Conservation (phyloP, 2,888 invertebrate species). For the Lomographa bimaculata region DNA sequence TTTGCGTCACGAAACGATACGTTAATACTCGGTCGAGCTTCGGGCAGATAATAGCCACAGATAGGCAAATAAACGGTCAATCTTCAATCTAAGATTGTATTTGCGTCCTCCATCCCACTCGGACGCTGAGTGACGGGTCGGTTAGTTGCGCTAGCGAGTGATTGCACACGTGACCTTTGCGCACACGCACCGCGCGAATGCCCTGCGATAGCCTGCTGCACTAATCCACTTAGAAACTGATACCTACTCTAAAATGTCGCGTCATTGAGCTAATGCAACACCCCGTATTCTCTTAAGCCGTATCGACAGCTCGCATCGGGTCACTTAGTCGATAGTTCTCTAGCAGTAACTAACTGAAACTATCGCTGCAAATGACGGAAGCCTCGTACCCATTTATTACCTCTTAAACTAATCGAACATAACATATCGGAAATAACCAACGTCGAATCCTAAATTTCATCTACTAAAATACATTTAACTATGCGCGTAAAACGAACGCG, state of each 20-base stretch:
- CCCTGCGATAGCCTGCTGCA: constrained; percentile 59
- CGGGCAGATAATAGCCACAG: constrained; percentile 16
- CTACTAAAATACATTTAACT: constrained; percentile 41
- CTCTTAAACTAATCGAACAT: constrained; percentile 17
- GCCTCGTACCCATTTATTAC: constrained; percentile 1
- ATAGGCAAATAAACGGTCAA: constrained; percentile 29
- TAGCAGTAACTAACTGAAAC: background rate
- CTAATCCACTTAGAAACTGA: constrained; percentile 59
- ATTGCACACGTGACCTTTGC: constrained; percentile 60
- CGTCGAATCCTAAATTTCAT: constrained; percentile 37
- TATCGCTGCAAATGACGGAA: constrained; percentile 3
- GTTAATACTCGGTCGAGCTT: constrained; percentile 9
- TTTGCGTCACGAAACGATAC: constrained; percentile 3
- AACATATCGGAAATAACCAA: constrained; percentile 10
- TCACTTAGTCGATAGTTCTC: background rate
- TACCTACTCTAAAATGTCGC: constrained; percentile 41
- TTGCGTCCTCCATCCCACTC: constrained; percentile 34
- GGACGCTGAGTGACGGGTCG: constrained; percentile 43
- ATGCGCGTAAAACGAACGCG: constrained; percentile 36
- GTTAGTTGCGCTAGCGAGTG: constrained; percentile 40
- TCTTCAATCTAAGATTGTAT: constrained; percentile 37
- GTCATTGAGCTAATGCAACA: constrained; percentile 42
- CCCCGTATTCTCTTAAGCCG: constrained; percentile 6
- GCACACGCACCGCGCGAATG: constrained; percentile 46
- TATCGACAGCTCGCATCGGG: background rate